A percentile compares a stretch with the other conserved stretches of the same genome.
Conservation (phyloP, 64 coral and sea anemone genomes). For the Acropora tenuis region DNA sequence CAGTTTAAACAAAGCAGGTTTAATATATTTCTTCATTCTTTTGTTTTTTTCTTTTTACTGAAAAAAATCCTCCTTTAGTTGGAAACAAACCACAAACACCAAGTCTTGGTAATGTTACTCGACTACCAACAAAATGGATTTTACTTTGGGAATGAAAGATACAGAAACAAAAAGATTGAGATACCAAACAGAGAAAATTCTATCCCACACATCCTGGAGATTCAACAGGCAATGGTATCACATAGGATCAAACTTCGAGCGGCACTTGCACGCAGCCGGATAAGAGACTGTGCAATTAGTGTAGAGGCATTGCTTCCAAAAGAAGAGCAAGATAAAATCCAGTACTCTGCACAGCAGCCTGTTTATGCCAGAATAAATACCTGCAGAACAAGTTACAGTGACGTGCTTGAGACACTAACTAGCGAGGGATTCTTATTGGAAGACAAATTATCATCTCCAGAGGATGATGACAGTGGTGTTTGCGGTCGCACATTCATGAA, state of each 20-base stretch:
- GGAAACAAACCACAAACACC: constrained; percentile 92
- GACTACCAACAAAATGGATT: constrained; percentile 99
- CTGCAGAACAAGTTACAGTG: constrained; percentile 66
- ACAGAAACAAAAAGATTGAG: constrained; percentile 40
- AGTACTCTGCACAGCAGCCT: constrained; percentile 84
- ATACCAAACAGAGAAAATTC: constrained; percentile 67
- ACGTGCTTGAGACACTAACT: constrained; percentile 64
- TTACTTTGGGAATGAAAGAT: constrained; percentile 84
- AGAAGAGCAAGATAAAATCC: constrained; percentile 94
- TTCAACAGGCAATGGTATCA: constrained; percentile 79
- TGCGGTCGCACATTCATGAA: constrained; percentile 70
- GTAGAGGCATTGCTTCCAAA: constrained; percentile 94
- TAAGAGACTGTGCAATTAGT: constrained; percentile 94
- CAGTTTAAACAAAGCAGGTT: too few species aligned
- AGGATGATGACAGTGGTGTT: constrained; percentile 50
- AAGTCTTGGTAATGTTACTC: constrained; percentile 80
- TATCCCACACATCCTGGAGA: constrained; percentile 84
- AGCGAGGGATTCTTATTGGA: constrained; percentile 72
- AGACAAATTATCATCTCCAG: constrained; percentile 53
- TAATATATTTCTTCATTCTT: too few species aligned
- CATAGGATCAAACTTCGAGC: constrained; percentile 93
- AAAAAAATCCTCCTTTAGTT: constrained; percentile 47
- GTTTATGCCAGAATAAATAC: constrained; percentile 90
- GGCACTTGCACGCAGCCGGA: constrained; percentile 84
- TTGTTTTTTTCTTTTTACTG: background rate